These are phyloP conservation scores for Musca domestica DNA, from an alignment of 1,140 invertebrate genomes.

Conservation along the genomic window DNA sequence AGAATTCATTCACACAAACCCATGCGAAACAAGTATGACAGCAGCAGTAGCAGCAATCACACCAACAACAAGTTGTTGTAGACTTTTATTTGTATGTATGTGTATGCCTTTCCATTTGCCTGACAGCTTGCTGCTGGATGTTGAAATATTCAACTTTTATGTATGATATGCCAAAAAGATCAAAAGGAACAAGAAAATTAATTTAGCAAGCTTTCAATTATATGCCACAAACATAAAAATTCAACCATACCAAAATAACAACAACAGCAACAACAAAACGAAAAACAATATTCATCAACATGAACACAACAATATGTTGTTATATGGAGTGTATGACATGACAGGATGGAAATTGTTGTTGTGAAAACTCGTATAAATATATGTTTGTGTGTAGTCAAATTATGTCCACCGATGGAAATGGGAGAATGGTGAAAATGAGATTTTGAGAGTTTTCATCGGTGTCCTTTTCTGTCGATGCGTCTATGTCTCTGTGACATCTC, in stretches of 20 bases:
- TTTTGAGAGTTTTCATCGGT: too few species aligned
- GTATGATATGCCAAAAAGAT: constrained; percentile 19
- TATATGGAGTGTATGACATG: constrained; percentile 20
- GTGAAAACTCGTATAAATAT: too few species aligned
- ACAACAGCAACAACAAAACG: not conserved
- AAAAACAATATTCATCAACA: too few species aligned
- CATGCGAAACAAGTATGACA: not conserved
- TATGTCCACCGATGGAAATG: too few species aligned
- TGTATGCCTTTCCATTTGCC: not conserved
- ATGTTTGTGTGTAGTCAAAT: too few species aligned
- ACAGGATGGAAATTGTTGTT: not conserved
- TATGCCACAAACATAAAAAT: constrained; percentile 28
- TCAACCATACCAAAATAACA: not conserved
- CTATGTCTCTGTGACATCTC: too few species aligned
- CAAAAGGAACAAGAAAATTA: constrained; percentile 29
- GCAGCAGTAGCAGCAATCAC: too few species aligned
- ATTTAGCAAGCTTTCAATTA: constrained; percentile 29
- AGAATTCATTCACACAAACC: not conserved
- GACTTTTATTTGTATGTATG: not conserved
- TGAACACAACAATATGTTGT: not conserved
- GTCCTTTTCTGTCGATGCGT: too few species aligned
- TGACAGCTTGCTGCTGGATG: not conserved
- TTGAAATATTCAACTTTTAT: constrained; percentile 6
- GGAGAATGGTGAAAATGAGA: too few species aligned
- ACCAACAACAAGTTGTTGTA: not conserved